phyloP scores from a whole-genome alignment of 2,888 invertebrate genomes.

The Nomada fabriciana region DNA sequence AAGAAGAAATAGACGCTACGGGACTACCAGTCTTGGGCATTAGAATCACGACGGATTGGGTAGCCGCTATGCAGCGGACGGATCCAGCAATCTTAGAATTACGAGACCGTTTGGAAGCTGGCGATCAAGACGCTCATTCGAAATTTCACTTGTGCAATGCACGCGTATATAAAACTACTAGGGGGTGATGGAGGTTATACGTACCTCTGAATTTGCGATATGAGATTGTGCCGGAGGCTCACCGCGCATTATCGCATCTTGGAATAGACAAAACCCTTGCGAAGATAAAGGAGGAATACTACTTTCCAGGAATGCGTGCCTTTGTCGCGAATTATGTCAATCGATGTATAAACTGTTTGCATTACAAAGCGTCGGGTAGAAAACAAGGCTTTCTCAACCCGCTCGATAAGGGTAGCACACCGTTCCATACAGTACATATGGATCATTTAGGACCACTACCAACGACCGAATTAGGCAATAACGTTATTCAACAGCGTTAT shows the following conservation, averaged over 20 bases:
- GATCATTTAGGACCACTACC: constrained; percentile 41
- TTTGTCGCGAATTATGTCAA: constrained; percentile 21
- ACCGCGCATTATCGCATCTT: constrained; percentile 5
- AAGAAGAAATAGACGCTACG: neutral
- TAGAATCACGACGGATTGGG: neutral
- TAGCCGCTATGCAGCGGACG: neutral
- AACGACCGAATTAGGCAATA: constrained; percentile 18
- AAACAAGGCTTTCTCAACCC: constrained; percentile 12
- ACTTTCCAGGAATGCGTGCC: constrained; percentile 15
- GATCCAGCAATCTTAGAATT: neutral
- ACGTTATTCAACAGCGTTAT: constrained; percentile 59
- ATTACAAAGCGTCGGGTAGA: constrained; percentile 14
- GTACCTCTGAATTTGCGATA: neutral
- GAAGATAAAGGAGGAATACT: constrained; percentile 7
- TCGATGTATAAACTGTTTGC: constrained; percentile 18
- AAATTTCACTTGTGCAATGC: neutral
- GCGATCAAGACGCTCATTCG: neutral
- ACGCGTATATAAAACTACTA: neutral
- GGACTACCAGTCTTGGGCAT: neutral
- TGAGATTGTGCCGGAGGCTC: constrained; percentile 5
- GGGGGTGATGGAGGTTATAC: neutral
- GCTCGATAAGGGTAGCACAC: constrained; percentile 8
- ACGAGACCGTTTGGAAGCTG: neutral
- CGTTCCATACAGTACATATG: constrained; percentile 19
- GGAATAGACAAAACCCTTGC: constrained; percentile 30